Base-by-base conservation (phyloP, 2,113 vertebrate genomes). In the Gnathonemus echidnorhynchus region DNA sequence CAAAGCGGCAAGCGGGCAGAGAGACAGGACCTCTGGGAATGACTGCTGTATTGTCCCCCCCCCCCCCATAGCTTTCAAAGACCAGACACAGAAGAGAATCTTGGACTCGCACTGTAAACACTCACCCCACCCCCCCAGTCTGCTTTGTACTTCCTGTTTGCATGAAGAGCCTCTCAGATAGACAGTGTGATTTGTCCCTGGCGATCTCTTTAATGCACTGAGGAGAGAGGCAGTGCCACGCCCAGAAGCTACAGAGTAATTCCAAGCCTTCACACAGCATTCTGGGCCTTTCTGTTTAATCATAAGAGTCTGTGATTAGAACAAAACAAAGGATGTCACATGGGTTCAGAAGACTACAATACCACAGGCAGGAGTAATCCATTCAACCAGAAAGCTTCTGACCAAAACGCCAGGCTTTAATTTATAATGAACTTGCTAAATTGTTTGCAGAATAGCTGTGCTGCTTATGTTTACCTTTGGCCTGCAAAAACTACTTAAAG, bases 141-240 rank as follows among this genome's bases (percentile, higher is more conserved):
- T 88, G 90, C 87, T 93, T 88, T 87, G 86, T 83, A 92, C 91
- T 95, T 96, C 94, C 96, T 96, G 96, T 95, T 94, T 94, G 93
- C 88, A 88, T 21, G 87, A 21, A 89, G 80, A 92, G 90, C 58
- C 86, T 90, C 89, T 92, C 21, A 39, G 89, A 92, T 89, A 83
- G 89, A 83, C n/a, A 88, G 90, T 90, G 87, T 90, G 86, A 92
- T 93, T 92, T 90, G 92, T 85, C 58, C 74, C 50, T 35, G 70
- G 80, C 70, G 85, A 86, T 46, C 39, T 13, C 83, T 39, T 87
- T 31, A 90, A n/a, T 4, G 89, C 39, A 39, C 86, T 58, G 19
- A 92, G 89, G 91, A 90, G 80, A 11, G 2, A 92, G 91, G 91
- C 93, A 94, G 93, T 94, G 42, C 88, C 66, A 77, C 88, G n/a